Evolutionary conservation across 2,113 vertebrate species (phyloP), one percentile per base, ranked within the genome.

Genomic region (Apistogramma diplotaenia): DNA sequence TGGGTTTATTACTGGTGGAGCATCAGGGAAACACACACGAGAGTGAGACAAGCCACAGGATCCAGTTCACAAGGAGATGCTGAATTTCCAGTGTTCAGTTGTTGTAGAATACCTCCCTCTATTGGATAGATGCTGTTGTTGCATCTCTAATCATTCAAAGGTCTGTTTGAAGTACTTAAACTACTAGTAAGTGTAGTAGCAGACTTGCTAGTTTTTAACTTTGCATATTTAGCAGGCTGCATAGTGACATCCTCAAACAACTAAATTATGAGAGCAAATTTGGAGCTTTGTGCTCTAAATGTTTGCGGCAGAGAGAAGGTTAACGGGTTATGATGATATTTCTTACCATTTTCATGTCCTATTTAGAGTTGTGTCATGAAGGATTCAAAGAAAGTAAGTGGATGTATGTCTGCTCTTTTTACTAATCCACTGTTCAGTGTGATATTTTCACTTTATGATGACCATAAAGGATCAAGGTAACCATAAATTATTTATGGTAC

Each of bases 91-190:
- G 16, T 35, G 33, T 3, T 62, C 60, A 85, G 84, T 27, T 82
- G 84, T 87, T 87, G 81, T 78, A 84, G 70, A 92, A 90, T 49
- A 89, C 81, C 84, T 56, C 84, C 0, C 89, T 90, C 92, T 94
- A 78, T 87, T 90, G 93, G 87, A 79, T 0, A 25, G 1, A 60
- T 3, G 1, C 6, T 33, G 74, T 29, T 35, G 49, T 76, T 93
- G 85, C 92, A 80, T 58, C 8, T 43, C 12, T 13, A 3, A 4
- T 31, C 11, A 19, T 19, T 61, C 4, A 76, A 67, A 58, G 18
- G 40, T 29, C 62, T 49, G 27, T 29, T 70, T 49, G 62, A 49
- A 12, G 35, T 9, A 21, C 35, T 62, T n/a, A n/a, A n/a, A n/a
- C n/a, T n/a, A n/a, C n/a, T n/a, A n/a, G n/a, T n/a, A n/a, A n/a